Base-by-base conservation (phyloP, 1,140 invertebrate species). In the Wasmannia auropunctata region DNA sequence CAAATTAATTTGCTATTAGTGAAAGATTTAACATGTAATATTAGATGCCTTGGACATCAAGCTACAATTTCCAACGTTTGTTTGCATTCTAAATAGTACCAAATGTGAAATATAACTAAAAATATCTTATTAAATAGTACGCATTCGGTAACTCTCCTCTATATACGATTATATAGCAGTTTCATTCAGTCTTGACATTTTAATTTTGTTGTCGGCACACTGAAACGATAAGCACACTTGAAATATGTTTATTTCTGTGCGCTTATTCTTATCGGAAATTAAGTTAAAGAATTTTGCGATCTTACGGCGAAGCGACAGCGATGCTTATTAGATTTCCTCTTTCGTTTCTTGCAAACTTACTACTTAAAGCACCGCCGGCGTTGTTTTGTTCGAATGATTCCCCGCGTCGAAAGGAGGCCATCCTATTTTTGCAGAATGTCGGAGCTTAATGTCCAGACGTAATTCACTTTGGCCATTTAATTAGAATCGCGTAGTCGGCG, bases 391-490 rank as follows among this genome's bases (percentile, higher is more conserved):
- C 16, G 10, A 40, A 25, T 54, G 34, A 54, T 28, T 69, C 63
- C 25, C 16, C 10, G 28, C n/a, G 19, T 51, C 22, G n/a, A 58
- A 60, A 70, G 11, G 8, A 19, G 14, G 25, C 25, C 40, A 31
- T 28, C 54, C 37, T 58, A 58, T 74, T 58, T 58, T 83, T 70
- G 34, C 25, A 56, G 34, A 70, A 60, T 83, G 46, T 60, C 37
- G 5, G n/a, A 34, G 28, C 54, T 56, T 72, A 74, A 58, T 54
- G 19, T 74, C 19, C 51, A 43, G n/a, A n/a, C 28, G 1, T 74
- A 83, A 74, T 74, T 74, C 54, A 69, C 51, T 74, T 31, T 34
- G n/a, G 67, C 16, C 49, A n/a, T 81, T 83, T 83, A 74, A 83
- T 83, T 58, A 74, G 37, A 58, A 72, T 58, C 19, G 37, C 14